Percentiles rank a stretch among this genome's conserved stretches.
phyloP scores from a whole-genome alignment of 1,140 invertebrate genomes.

The Temnothorax curvispinosus region DNA sequence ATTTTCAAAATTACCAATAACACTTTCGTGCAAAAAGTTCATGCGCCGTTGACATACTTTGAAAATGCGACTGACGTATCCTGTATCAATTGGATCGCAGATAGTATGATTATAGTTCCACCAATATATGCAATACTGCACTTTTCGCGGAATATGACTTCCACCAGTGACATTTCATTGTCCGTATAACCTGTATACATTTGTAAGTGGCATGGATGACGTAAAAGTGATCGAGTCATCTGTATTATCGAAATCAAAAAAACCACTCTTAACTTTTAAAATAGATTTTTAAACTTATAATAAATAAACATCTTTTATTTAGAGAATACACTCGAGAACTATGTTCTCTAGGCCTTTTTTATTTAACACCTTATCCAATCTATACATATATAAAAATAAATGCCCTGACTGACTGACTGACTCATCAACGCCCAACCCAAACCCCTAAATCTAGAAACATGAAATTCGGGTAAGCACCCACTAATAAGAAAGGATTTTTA shows the following conservation, averaged over 20 bases:
- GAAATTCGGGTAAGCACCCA: too few relatives aligned
- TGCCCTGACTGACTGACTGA: too few relatives aligned
- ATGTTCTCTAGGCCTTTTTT: background rate
- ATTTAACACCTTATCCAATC: background rate
- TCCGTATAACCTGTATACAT: background rate
- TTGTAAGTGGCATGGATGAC: background rate
- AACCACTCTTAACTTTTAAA: background rate
- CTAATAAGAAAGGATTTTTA: too few relatives aligned
- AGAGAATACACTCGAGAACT: too few relatives aligned
- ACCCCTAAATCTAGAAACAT: too few relatives aligned
- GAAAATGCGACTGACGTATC: conserved; percentile 27
- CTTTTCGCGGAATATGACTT: conserved; percentile 41
- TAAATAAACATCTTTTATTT: too few relatives aligned
- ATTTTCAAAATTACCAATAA: conserved; percentile 62
- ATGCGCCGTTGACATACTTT: conserved; percentile 55
- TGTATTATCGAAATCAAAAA: background rate
- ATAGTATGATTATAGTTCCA: conserved; percentile 43
- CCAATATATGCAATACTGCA: conserved; percentile 7
- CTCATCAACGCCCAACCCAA: too few relatives aligned
- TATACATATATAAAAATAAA: too few relatives aligned
- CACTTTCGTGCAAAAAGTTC: conserved; percentile 58
- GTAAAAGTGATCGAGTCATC: background rate
- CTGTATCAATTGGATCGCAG: conserved; percentile 46
- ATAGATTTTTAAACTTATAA: background rate
- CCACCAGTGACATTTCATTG: conserved; percentile 20